A percentile compares a stretch with the other conserved stretches of the same genome.
These are phyloP conservation scores for Ligdia adustata DNA, from an alignment of 2,888 invertebrate species.

Conservation along the genomic window DNA sequence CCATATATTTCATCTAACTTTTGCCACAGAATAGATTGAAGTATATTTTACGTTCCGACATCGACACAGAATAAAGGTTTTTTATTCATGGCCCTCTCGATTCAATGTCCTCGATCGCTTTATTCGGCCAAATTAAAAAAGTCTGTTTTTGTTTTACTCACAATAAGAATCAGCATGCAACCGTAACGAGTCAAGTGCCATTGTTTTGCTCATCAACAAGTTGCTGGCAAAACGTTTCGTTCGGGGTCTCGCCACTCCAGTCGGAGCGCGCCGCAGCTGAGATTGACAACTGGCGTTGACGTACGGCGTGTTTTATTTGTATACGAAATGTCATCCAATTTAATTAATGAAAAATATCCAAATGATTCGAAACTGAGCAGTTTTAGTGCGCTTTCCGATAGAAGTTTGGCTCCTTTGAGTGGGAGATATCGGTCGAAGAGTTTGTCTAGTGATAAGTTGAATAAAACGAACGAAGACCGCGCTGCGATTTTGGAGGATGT, in stretches of 20 bases:
- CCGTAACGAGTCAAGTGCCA: constrained; percentile 55
- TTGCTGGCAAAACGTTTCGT: constrained; percentile 64
- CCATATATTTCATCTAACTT: too few relatives aligned
- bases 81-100: constrained; percentile 34
- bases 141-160: constrained; percentile 30
- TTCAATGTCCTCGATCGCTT: constrained; percentile 20
- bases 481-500: constrained; percentile 76
- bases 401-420: constrained; percentile 66
- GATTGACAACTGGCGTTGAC: constrained; percentile 65
- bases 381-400: constrained; percentile 71
- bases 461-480: constrained; percentile 71
- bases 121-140: constrained; percentile 47
- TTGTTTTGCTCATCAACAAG: constrained; percentile 60
- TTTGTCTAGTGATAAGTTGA: constrained; percentile 80
- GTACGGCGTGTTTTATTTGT: constrained; percentile 57
- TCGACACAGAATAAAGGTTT: constrained; percentile 51
- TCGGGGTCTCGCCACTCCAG: constrained; percentile 60
- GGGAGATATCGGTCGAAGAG: constrained; percentile 74
- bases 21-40: constrained; percentile 1
- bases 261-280: constrained; percentile 61
- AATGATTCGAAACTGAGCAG: constrained; percentile 71
- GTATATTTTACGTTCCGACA: constrained; percentile 42
- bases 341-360: constrained; percentile 68
- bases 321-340: constrained; percentile 74
- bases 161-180: constrained; percentile 46